phyloP scores from a whole-genome alignment of 64 coral and sea anemone species.

The Stylophora pistillata region DNA sequence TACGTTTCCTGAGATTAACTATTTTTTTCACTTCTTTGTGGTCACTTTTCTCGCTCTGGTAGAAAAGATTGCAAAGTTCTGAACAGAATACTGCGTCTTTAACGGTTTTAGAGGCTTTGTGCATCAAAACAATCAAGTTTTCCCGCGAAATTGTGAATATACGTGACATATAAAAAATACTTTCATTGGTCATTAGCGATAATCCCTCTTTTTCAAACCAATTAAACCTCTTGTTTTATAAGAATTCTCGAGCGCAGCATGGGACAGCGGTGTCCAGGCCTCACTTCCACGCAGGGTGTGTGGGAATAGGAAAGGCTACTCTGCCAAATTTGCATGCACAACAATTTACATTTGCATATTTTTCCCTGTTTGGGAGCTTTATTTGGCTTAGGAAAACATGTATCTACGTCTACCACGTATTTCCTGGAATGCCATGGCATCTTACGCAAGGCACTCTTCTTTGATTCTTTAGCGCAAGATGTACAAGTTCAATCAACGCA shows the following conservation, averaged over 20 bases:
- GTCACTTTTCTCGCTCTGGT: background rate
- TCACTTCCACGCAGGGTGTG: conserved; percentile 85
- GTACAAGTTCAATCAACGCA: conserved; percentile 37
- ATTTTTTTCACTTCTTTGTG: background rate
- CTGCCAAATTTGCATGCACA: conserved; percentile 9
- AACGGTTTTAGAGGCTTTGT: no score
- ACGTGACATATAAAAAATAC: background rate
- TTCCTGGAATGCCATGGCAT: conserved; percentile 54
- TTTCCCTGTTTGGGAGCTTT: conserved; percentile 66
- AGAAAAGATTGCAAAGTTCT: background rate
- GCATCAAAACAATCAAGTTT: conserved; percentile 4
- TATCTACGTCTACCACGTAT: background rate
- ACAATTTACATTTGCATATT: conserved; percentile 52
- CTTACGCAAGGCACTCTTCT: conserved; percentile 1
- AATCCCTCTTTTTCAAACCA: background rate
- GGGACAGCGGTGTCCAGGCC: conserved; percentile 69
- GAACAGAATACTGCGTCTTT: background rate
- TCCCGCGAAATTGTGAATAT: conserved; percentile 22
- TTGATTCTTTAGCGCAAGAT: conserved; percentile 55
- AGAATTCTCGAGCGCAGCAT: background rate
- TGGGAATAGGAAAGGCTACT: conserved; percentile 12
- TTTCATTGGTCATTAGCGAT: conserved; percentile 23
- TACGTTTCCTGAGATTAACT: background rate
- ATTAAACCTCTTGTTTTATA: conserved; percentile 33
- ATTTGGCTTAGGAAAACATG: conserved; percentile 45